phyloP scores from a whole-genome alignment of 2,797 vertebrate species.

The Propithecus perrieri region DNA sequence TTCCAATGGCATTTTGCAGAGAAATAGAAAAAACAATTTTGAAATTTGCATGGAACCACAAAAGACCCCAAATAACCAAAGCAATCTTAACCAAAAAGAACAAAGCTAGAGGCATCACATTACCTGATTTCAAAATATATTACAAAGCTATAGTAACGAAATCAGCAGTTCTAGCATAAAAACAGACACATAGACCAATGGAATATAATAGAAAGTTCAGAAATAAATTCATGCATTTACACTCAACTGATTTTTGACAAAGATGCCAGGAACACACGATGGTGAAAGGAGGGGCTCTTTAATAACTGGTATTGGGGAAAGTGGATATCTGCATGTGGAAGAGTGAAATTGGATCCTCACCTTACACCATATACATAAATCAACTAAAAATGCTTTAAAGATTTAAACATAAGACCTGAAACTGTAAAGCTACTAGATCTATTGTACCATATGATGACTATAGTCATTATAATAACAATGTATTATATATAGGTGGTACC shows the following conservation, averaged over 20 bases:
- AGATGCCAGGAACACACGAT: not conserved
- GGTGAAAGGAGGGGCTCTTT: not conserved
- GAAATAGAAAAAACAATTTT: not conserved
- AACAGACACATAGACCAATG: not conserved
- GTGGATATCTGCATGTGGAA: not conserved
- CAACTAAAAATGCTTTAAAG: not conserved
- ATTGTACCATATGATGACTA: not conserved
- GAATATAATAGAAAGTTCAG: not conserved
- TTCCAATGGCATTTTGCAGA: not conserved
- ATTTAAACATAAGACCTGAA: not conserved
- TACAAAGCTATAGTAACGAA: not conserved
- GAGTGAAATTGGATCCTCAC: not conserved
- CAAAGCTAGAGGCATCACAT: not conserved
- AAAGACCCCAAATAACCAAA: not conserved
- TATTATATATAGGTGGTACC: not conserved
- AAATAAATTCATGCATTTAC: not conserved
- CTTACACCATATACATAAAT: not conserved
- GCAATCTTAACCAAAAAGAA: not conserved
- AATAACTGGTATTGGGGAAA: not conserved
- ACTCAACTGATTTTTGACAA: not conserved
- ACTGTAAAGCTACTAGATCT: not conserved
- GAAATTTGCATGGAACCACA: not conserved
- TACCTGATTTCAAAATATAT: not conserved
- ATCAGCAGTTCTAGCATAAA: not conserved
- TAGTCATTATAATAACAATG: not conserved